These are phyloP conservation scores for Adrianichthys oophorus DNA, from an alignment of 2,797 vertebrate genomes.

Conservation along the genomic window DNA sequence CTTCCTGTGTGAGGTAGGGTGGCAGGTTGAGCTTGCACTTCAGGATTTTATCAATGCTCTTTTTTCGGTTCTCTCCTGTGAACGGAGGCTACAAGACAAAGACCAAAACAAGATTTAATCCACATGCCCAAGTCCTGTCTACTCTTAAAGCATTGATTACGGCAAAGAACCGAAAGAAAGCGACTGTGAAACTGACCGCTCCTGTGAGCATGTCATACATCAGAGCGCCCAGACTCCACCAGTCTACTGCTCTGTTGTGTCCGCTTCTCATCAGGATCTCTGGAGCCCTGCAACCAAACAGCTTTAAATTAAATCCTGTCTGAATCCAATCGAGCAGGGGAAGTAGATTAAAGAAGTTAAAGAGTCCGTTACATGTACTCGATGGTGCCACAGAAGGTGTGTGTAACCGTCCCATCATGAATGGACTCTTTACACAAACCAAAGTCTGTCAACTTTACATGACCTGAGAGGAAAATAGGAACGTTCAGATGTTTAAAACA, in stretches of 20 bases:
- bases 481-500: conserved; percentile 6
- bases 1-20: conserved; percentile 99
- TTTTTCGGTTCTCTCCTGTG: conserved; percentile 96
- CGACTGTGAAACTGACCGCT: conserved; percentile 85
- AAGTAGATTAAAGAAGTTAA: not conserved
- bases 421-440: conserved; percentile 98
- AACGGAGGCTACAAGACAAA: conserved; percentile 85
- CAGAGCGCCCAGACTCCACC: conserved; percentile 99
- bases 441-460: conserved; percentile 95
- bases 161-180: not conserved
- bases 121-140: not conserved
- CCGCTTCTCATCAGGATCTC: conserved; percentile 99
- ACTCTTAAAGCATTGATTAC: not conserved
- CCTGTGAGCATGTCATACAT: conserved; percentile 99
- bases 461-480: conserved; percentile 77
- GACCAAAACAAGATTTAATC: not conserved
- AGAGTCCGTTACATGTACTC: conserved; percentile 87
- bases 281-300: conserved; percentile 84
- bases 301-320: too few relatives aligned
- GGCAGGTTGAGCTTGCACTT: conserved; percentile 98
- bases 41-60: conserved; percentile 98
- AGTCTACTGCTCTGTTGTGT: conserved; percentile 98
- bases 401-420: conserved; percentile 97
- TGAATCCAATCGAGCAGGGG: too few relatives aligned
- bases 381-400: conserved; percentile 99